phyloP scores from a whole-genome alignment of 2,888 invertebrate genomes.

The Ormyrus rosae region DNA sequence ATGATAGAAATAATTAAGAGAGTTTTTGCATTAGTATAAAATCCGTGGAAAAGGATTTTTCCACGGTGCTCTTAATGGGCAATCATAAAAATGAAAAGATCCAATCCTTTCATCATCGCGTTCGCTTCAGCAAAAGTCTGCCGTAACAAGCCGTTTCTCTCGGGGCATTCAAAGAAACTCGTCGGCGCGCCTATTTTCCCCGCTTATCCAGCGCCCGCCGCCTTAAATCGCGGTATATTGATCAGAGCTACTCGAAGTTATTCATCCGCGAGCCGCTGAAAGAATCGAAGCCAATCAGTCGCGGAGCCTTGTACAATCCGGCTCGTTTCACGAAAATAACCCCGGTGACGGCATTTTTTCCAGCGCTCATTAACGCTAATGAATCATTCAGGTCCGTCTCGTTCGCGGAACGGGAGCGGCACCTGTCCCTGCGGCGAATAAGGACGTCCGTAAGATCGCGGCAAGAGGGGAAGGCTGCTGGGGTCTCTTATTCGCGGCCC shows the following conservation, averaged over 20 bases:
- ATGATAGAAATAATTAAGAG: not conserved
- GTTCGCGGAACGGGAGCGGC: not conserved
- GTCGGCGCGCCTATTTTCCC: too few species aligned
- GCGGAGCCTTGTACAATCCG: too few species aligned
- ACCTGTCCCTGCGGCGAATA: slow-evolving; percentile 15
- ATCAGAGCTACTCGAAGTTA: slow-evolving; percentile 25
- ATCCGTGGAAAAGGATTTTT: too few species aligned
- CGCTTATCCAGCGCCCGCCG: too few species aligned
- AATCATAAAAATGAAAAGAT: too few species aligned
- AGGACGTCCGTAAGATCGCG: slow-evolving; percentile 33
- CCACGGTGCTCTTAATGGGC: too few species aligned
- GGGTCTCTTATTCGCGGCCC: slow-evolving; percentile 33
- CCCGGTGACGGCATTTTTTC: not conserved
- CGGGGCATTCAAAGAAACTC: not conserved
- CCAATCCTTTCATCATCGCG: too few species aligned
- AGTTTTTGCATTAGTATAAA: too few species aligned
- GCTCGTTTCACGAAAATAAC: too few species aligned
- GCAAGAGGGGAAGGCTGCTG: not conserved
- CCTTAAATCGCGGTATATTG: slow-evolving; percentile 8
- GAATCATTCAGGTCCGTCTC: slow-evolving; percentile 32
- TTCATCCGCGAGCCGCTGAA: not conserved
- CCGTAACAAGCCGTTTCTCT: not conserved
- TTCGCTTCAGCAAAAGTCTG: too few species aligned
- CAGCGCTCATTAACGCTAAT: slow-evolving; percentile 52
- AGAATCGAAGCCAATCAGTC: slow-evolving; percentile 16